phyloP scores from a whole-genome alignment of 1,140 invertebrate genomes.

The Aphelenchoides fujianensis region DNA sequence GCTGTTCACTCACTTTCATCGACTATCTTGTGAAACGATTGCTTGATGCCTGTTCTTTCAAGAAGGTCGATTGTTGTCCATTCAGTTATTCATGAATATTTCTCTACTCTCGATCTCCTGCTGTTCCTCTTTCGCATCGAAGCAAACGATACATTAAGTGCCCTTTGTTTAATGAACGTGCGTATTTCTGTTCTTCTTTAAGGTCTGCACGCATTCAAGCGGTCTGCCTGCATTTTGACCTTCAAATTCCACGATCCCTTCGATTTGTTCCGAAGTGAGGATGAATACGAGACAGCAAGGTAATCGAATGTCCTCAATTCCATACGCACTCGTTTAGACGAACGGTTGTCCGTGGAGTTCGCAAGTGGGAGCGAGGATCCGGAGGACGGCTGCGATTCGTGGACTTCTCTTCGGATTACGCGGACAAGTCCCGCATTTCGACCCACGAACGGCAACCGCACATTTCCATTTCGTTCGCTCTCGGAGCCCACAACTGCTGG shows the following conservation, averaged over 20 bases:
- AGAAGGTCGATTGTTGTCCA: too few species aligned
- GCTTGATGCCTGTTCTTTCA: too few species aligned
- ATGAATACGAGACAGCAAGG: constrained; percentile 16
- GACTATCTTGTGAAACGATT: too few species aligned
- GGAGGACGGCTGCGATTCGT: background rate
- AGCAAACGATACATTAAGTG: background rate
- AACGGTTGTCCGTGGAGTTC: constrained; percentile 21
- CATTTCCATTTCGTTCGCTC: constrained; percentile 37
- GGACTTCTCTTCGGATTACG: background rate
- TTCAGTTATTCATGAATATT: too few species aligned
- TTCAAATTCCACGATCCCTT: constrained; percentile 26
- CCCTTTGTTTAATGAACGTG: too few species aligned
- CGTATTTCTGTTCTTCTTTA: background rate
- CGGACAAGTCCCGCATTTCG: background rate
- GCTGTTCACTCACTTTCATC: too few species aligned
- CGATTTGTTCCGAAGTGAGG: constrained; percentile 20
- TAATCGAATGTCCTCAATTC: constrained; percentile 1
- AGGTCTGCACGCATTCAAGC: background rate
- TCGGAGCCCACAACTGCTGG: constrained; percentile 13
- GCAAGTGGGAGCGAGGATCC: constrained; percentile 11
- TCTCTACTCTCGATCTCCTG: too few species aligned
- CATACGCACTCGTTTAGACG: constrained; percentile 7
- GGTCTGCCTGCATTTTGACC: background rate
- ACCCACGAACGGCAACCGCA: background rate
- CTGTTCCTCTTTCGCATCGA: too few species aligned